Evolutionary conservation across 2,888 invertebrate genomes (phyloP).

Genomic region (Pyrrhosoma nymphula): DNA sequence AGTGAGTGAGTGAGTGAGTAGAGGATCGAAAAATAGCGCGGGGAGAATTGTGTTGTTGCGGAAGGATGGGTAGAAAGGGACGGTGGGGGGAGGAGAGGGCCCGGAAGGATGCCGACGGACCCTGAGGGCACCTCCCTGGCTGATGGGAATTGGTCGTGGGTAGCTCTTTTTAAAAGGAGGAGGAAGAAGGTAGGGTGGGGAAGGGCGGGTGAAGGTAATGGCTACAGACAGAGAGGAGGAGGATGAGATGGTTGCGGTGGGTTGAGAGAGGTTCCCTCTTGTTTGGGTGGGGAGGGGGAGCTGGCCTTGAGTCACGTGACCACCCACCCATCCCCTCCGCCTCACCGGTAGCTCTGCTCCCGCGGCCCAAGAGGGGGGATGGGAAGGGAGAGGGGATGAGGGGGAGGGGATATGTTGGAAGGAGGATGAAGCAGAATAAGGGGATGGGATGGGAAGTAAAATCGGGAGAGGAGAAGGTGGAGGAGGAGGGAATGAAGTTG

Average conservation of each 20-base stretch:
- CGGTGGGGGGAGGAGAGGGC: background rate
- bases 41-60: background rate
- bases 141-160: slow-evolving; percentile 20
- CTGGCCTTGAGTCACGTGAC: slow-evolving; percentile 67
- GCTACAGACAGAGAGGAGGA: background rate
- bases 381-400: background rate
- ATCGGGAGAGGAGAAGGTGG: slow-evolving; percentile 2
- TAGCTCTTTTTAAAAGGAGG: background rate
- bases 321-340: slow-evolving; percentile 6
- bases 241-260: background rate
- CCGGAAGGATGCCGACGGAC: slow-evolving; percentile 49
- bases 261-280: background rate
- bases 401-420: too few species aligned
- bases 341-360: slow-evolving; percentile 59
- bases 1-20: background rate
- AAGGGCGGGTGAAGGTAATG: slow-evolving; percentile 30
- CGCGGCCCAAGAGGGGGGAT: slow-evolving; percentile 5
- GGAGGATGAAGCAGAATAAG: background rate
- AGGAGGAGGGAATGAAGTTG: slow-evolving; percentile 15
- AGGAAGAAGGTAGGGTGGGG: slow-evolving; percentile 20
- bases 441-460: background rate
- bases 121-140: slow-evolving; percentile 24
- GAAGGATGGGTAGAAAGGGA: background rate
- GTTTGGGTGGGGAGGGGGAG: background rate
- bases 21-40: background rate